Conservation (phyloP, 1,140 invertebrate species). For the Helicorthomorpha holstii region DNA sequence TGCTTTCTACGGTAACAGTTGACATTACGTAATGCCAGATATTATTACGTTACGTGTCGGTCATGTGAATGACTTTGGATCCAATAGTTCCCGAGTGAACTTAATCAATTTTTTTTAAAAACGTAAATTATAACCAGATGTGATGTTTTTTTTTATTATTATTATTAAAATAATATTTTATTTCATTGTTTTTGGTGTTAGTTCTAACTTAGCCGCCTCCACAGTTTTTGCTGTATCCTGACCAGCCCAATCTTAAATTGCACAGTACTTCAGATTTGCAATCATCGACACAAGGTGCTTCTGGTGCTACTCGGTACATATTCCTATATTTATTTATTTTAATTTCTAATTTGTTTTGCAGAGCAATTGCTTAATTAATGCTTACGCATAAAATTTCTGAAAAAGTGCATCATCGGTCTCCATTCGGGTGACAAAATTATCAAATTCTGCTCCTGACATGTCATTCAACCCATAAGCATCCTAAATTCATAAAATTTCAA, state of each 20-base stretch:
- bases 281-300: not conserved
- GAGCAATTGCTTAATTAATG: not conserved
- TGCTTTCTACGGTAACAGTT: too few relatives aligned
- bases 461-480: conserved; percentile 64
- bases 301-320: not conserved
- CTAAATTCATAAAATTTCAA: conserved; percentile 19
- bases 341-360: not conserved
- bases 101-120: too few relatives aligned
- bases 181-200: too few relatives aligned
- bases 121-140: too few relatives aligned
- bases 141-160: too few relatives aligned
- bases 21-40: too few relatives aligned
- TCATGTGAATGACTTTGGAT: too few relatives aligned
- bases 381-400: conserved; percentile 72
- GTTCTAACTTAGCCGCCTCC: too few relatives aligned
- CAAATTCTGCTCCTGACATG: conserved; percentile 66
- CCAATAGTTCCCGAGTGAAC: too few relatives aligned
- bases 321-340: not conserved
- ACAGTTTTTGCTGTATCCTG: too few relatives aligned
- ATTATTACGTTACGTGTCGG: too few relatives aligned
- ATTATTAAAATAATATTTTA: too few relatives aligned
- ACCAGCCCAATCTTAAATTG: not conserved
- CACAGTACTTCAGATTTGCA: not conserved
- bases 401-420: conserved; percentile 66
- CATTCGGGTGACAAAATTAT: conserved; percentile 67